Percentiles rank a stretch among this genome's conserved stretches.
Evolutionary conservation across 2,888 invertebrate genomes (phyloP).

Genomic region (Mythimna albipuncta): DNA sequence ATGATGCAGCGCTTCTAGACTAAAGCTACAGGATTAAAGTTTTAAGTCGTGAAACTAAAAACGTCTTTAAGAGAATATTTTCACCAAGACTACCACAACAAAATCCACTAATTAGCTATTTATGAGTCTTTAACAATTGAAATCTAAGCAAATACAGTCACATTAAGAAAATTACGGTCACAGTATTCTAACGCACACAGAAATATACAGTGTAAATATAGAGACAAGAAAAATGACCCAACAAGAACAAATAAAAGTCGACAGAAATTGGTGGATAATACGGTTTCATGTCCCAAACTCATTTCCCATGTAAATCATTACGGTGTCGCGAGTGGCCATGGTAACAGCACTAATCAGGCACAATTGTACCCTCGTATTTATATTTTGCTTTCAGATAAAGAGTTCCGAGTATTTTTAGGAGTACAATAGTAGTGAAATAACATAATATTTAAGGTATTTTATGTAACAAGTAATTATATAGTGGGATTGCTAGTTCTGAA

Average conservation of each 20-base stretch:
- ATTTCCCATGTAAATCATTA: constrained; percentile 78
- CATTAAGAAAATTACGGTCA: not conserved
- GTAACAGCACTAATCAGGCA: constrained; percentile 69
- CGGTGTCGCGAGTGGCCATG: constrained; percentile 68
- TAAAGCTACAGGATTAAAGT: constrained; percentile 11
- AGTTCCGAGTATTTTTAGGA: constrained; percentile 37
- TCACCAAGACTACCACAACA: not conserved
- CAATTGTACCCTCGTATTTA: constrained; percentile 64
- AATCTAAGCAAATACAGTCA: not conserved
- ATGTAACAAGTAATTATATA: constrained; percentile 26
- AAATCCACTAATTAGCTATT: not conserved
- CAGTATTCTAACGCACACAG: not conserved
- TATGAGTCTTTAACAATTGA: not conserved
- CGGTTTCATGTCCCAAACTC: constrained; percentile 77
- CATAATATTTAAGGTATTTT: constrained; percentile 39
- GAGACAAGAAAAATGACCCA: constrained; percentile 55
- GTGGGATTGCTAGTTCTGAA: constrained; percentile 5
- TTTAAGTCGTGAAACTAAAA: constrained; percentile 17
- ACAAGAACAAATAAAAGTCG: constrained; percentile 74
- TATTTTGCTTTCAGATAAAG: constrained; percentile 57
- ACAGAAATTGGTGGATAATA: constrained; percentile 79
- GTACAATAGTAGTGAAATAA: constrained; percentile 50
- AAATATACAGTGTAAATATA: constrained; percentile 15
- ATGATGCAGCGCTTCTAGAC: constrained; percentile 9
- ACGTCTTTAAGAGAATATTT: not conserved